phyloP scores from a whole-genome alignment of 1,140 invertebrate species.

The Archegozetes longisetosus region DNA sequence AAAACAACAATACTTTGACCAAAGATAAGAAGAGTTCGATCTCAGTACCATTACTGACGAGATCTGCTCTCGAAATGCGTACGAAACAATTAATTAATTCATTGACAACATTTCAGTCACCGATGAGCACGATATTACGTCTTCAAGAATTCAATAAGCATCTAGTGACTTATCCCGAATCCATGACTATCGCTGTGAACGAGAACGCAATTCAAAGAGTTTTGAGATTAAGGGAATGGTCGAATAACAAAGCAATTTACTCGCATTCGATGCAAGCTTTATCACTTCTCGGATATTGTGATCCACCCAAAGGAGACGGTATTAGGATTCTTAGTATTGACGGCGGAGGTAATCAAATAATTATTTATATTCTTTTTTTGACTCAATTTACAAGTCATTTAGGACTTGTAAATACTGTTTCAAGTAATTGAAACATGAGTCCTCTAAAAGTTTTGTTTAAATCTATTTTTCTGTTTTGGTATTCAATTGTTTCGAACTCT shows the following conservation, averaged over 20 bases:
- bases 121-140: slow-evolving; percentile 38
- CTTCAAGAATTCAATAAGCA: slow-evolving; percentile 49
- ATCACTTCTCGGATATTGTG: slow-evolving; percentile 52
- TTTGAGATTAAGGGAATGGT: slow-evolving; percentile 1
- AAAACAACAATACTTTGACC: neutral
- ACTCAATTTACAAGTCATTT: neutral
- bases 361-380: slow-evolving; percentile 29
- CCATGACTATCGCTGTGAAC: slow-evolving; percentile 49
- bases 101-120: slow-evolving; percentile 40
- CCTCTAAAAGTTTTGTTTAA: too few species aligned
- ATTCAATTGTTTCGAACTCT: too few species aligned
- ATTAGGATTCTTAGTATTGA: slow-evolving; percentile 71
- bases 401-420: too few species aligned
- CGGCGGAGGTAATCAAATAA: slow-evolving; percentile 80
- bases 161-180: slow-evolving; percentile 50
- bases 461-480: too few species aligned
- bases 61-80: slow-evolving; percentile 36
- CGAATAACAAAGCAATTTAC: slow-evolving; percentile 30
- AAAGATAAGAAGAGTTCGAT: too few species aligned
- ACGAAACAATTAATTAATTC: slow-evolving; percentile 48
- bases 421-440: too few species aligned
- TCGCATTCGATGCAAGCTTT: slow-evolving; percentile 42
- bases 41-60: too few species aligned
- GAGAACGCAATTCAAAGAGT: slow-evolving; percentile 28
- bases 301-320: slow-evolving; percentile 49